Evolutionary conservation across 2,797 vertebrate species (phyloP).

Genomic region (Periparus ater): DNA sequence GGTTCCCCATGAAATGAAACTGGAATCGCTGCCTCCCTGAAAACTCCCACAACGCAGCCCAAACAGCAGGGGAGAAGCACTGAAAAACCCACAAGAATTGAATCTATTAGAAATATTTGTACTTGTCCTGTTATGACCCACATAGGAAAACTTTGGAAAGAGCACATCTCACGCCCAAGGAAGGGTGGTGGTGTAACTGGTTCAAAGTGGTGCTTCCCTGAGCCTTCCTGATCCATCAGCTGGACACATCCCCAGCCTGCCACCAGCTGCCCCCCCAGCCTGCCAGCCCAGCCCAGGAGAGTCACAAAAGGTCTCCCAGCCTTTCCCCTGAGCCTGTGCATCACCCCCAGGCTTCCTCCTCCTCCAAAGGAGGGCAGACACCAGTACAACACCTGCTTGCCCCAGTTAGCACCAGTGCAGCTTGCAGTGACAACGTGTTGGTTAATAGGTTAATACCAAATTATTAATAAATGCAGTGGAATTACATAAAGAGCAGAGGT

Average conservation of each 20-base stretch:
- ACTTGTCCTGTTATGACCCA: not conserved
- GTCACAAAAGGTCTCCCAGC: not conserved
- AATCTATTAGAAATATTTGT: constrained; percentile 47
- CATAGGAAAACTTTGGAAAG: not conserved
- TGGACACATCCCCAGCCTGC: not conserved
- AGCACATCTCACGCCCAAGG: not conserved
- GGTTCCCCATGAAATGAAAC: not conserved
- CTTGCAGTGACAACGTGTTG: not conserved
- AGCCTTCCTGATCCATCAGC: not conserved
- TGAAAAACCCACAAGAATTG: constrained; percentile 53
- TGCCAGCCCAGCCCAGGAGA: not conserved
- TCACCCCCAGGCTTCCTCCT: not conserved
- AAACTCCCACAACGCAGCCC: not conserved
- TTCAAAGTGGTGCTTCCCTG: not conserved
- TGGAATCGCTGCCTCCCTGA: not conserved
- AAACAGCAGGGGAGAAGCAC: not conserved
- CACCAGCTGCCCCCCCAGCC: not conserved
- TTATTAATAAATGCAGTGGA: not conserved
- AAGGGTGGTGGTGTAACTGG: not conserved
- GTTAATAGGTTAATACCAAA: not conserved
- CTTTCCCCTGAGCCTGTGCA: not conserved
- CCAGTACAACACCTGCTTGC: fast-evolving
- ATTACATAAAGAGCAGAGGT: not conserved
- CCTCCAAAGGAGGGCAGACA: not conserved
- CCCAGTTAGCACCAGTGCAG: not conserved